Evolutionary conservation across 2,113 vertebrate species (phyloP).

Genomic region (Brachionichthys hirsutus): DNA sequence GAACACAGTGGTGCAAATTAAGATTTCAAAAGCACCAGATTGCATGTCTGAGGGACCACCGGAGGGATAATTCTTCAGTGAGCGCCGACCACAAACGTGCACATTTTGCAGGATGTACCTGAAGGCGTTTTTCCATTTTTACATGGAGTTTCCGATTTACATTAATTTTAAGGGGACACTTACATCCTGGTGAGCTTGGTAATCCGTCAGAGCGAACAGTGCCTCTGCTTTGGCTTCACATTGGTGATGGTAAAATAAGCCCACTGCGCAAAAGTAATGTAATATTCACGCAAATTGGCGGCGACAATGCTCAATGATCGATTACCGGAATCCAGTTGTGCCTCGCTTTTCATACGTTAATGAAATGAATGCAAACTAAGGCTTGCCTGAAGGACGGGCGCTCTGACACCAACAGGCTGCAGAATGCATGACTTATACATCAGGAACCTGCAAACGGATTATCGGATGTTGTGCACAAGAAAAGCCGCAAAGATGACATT

Average conservation of each 20-base stretch:
- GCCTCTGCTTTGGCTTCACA: not conserved
- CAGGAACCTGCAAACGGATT: too few relatives aligned
- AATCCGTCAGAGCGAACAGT: slow-evolving; percentile 10
- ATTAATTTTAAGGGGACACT: not conserved
- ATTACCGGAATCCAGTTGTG: not conserved
- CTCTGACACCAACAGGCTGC: not conserved
- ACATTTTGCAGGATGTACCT: not conserved
- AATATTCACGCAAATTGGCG: slow-evolving; percentile 10
- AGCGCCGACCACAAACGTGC: not conserved
- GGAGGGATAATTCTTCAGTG: not conserved
- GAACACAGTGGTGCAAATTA: slow-evolving; percentile 58
- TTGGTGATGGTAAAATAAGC: slow-evolving; percentile 2
- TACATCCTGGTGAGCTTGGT: not conserved
- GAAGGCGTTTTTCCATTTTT: not conserved
- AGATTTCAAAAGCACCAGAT: too few relatives aligned
- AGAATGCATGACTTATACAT: too few relatives aligned
- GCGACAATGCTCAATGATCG: slow-evolving; percentile 3
- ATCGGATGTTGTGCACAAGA: too few relatives aligned
- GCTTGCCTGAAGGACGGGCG: not conserved
- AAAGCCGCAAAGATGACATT: too few relatives aligned
- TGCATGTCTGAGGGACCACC: not conserved
- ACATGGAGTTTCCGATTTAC: not conserved
- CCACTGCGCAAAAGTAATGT: slow-evolving; percentile 2
- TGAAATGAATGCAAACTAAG: slow-evolving; percentile 11
- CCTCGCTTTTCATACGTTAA: not conserved